phyloP scores from a whole-genome alignment of 2,113 vertebrate genomes.

The Apistogramma diplotaenia region DNA sequence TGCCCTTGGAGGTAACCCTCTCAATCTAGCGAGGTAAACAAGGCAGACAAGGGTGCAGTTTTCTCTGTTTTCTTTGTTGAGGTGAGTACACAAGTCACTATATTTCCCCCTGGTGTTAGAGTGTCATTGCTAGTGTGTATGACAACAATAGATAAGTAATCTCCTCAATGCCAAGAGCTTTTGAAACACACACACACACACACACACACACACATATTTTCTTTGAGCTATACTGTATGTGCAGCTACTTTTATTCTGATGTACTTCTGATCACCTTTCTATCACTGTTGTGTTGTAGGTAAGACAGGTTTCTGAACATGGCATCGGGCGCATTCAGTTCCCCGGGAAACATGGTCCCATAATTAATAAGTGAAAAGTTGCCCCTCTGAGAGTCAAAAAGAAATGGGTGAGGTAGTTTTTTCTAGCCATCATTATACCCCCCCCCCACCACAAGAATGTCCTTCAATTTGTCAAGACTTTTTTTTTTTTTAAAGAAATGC shows the following conservation, averaged over 20 bases:
- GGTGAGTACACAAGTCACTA: slow-evolving; percentile 55
- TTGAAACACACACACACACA: slow-evolving; percentile 27
- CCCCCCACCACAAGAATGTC: slow-evolving; percentile 26
- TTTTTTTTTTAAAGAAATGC: slow-evolving; percentile 43
- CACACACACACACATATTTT: slow-evolving; percentile 19
- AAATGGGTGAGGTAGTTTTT: slow-evolving; percentile 24
- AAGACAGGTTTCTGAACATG: not conserved
- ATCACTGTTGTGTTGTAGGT: not conserved
- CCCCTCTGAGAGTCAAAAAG: slow-evolving; percentile 15
- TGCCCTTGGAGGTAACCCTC: slow-evolving; percentile 76
- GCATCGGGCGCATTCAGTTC: not conserved
- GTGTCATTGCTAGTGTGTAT: slow-evolving; percentile 39
- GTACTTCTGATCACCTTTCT: not conserved
- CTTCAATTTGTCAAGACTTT: slow-evolving; percentile 53
- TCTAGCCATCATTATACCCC: slow-evolving; percentile 22
- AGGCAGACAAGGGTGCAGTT: slow-evolving; percentile 68
- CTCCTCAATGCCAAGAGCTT: slow-evolving; percentile 34
- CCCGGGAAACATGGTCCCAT: slow-evolving; percentile 29
- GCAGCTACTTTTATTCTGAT: slow-evolving; percentile 22
- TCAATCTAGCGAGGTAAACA: slow-evolving; percentile 76
- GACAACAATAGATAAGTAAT: slow-evolving; percentile 56
- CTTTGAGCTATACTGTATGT: slow-evolving; percentile 10
- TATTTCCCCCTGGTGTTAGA: slow-evolving; percentile 59
- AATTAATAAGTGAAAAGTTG: slow-evolving; percentile 23
- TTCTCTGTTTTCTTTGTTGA: slow-evolving; percentile 65